phyloP scores from a whole-genome alignment of 2,888 invertebrate species.

The Philopedon plagiatum region DNA sequence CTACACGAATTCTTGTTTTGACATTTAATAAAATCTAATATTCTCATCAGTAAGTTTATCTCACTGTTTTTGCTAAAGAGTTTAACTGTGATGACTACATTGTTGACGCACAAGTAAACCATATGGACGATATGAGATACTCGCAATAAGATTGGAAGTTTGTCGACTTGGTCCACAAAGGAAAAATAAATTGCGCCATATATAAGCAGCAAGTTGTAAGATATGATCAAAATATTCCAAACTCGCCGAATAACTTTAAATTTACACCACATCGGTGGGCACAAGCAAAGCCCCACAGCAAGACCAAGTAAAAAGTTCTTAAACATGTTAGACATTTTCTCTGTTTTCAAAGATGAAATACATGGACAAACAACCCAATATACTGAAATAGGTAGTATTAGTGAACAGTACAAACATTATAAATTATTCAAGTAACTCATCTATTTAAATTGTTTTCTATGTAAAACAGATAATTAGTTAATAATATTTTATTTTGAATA shows the following conservation, averaged over 20 bases:
- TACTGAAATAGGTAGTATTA: not conserved
- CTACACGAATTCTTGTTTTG: not conserved
- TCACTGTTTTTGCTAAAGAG: not conserved
- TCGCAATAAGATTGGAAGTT: not conserved
- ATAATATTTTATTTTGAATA: too few relatives aligned
- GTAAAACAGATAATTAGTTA: not conserved
- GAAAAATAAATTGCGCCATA: not conserved
- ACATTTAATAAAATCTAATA: not conserved
- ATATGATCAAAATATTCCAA: not conserved
- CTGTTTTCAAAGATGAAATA: not conserved
- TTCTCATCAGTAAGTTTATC: not conserved
- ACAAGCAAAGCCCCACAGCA: not conserved
- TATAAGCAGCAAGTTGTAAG: not conserved
- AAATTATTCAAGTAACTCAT: slow-evolving; percentile 1
- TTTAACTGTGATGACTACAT: not conserved
- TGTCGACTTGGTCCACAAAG: not conserved
- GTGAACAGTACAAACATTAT: slow-evolving; percentile 6
- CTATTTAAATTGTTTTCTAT: not conserved
- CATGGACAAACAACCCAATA: not conserved
- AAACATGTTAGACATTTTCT: not conserved
- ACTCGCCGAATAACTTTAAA: not conserved
- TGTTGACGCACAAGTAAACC: not conserved
- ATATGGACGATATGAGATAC: not conserved
- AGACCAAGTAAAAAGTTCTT: not conserved
- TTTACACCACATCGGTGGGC: slow-evolving; percentile 10